Evolutionary conservation across 2,797 vertebrate species (phyloP), one percentile per base, ranked within the genome.

Genomic region (Gila robusta): DNA sequence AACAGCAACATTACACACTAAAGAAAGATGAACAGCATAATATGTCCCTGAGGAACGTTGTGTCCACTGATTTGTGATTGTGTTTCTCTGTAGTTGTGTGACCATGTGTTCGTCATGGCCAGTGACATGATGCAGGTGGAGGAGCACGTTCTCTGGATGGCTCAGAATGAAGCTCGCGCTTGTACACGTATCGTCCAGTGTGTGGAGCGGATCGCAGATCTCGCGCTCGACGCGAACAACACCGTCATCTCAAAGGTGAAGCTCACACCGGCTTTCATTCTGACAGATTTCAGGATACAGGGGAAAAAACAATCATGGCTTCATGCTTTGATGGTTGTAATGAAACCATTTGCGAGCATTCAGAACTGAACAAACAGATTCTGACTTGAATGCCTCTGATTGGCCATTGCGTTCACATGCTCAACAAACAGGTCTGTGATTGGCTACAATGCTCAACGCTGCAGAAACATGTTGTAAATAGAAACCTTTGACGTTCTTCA

Each of bases 111-210:
- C 19, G 97, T 97, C 91, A 96, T 98, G 74, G 97, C 96, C 89
- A 98, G 97, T 84, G 96, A 98, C 92, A 94, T 97, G 91, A 98
- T 98, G 97, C 92, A 95, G 32, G 96, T 96, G 26, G 97, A 98
- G 92, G 97, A 98, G 79, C 97, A 97, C 0, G 91, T 97, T 37
- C 88, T 98, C 90, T 98, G 97, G 97, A 97, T 97, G 96, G 97
- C 97, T 12, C 97, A 98, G 89, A 97, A 95, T 6, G 96, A 98
- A 90, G 96, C 96, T 64, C 92, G 95, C 87, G 97, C 97, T 0
- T 98, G 97, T 90, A 97, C 97, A 0, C 96, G 97, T 5, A 97
- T 98, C 47, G 97, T 98, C 32, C 95, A 95, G 89, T 97, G 97
- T 78, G 96, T 98, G 91, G 96, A 98, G 87, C 94, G 94, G 1